A percentile compares a stretch with the other conserved stretches of the same genome.
Evolutionary conservation across 2,113 vertebrate genomes (phyloP).

Genomic region (Cynopterus brachyotis): DNA sequence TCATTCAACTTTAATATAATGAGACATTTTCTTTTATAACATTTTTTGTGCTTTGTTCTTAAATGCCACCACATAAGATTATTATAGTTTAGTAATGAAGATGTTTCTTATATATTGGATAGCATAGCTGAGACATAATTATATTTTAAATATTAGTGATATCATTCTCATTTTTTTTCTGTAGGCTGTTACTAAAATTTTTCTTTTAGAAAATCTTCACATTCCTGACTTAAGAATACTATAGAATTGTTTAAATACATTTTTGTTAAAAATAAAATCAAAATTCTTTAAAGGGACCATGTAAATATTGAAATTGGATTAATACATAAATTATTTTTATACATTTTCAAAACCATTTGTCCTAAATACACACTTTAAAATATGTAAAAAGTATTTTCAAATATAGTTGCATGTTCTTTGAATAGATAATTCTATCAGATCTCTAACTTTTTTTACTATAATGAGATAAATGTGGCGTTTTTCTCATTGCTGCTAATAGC

Average conservation of each 20-base stretch:
- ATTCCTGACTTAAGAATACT: slow-evolving; percentile 51
- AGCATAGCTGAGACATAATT: background rate
- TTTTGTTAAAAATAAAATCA: slow-evolving; percentile 65
- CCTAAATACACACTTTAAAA: slow-evolving; percentile 57
- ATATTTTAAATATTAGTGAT: slow-evolving; percentile 52
- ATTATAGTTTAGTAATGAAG: slow-evolving; percentile 24
- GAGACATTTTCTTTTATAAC: slow-evolving; percentile 57
- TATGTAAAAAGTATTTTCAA: slow-evolving; percentile 49
- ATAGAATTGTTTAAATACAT: slow-evolving; percentile 39
- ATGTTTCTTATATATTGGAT: slow-evolving; percentile 9
- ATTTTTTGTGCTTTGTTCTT: slow-evolving; percentile 66
- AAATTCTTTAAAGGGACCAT: slow-evolving; percentile 67
- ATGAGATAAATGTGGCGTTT: background rate
- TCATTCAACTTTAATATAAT: slow-evolving; percentile 51
- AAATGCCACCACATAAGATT: slow-evolving; percentile 39
- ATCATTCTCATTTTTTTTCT: slow-evolving; percentile 66
- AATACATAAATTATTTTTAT: slow-evolving; percentile 71
- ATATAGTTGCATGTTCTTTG: slow-evolving; percentile 58
- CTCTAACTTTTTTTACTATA: background rate
- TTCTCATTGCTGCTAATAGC: background rate
- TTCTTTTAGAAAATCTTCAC: slow-evolving; percentile 57
- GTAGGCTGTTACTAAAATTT: slow-evolving; percentile 41
- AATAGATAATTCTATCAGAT: background rate
- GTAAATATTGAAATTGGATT: slow-evolving; percentile 57
- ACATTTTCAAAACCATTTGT: slow-evolving; percentile 57